These are phyloP conservation scores for Halcyon senegalensis DNA, from an alignment of 2,113 vertebrate genomes.

Conservation along the genomic window DNA sequence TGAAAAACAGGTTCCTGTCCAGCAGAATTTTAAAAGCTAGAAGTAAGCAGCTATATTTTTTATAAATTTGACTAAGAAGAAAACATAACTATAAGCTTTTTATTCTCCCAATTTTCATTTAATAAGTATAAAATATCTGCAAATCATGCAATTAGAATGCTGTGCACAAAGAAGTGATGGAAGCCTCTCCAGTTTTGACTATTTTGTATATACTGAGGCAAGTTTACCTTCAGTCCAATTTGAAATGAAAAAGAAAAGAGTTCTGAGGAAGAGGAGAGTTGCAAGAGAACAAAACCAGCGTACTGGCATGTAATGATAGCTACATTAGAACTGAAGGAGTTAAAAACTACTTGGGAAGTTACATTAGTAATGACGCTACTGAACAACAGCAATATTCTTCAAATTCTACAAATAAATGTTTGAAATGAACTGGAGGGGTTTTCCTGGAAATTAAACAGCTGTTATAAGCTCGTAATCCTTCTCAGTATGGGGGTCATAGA, in stretches of 20 bases:
- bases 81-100: background rate
- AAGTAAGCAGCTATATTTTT: background rate
- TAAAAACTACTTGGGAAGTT: background rate
- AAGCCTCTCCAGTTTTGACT: background rate
- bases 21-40: background rate
- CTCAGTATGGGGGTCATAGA: background rate
- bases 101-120: background rate
- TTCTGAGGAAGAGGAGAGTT: background rate
- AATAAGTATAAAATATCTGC: background rate
- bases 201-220: background rate
- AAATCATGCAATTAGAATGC: background rate
- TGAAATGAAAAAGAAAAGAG: background rate
- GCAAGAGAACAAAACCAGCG: background rate
- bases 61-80: background rate
- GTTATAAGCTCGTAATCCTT: background rate
- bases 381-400: background rate
- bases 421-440: background rate
- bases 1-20: conserved; percentile 10
- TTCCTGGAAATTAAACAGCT: background rate
- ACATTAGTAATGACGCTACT: background rate
- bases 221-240: background rate
- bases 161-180: background rate
- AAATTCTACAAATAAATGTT: background rate
- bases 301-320: background rate
- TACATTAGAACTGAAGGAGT: background rate